These are phyloP conservation scores for Habroteleia sp. DNA, from an alignment of 2,888 invertebrate species.

Conservation along the genomic window DNA sequence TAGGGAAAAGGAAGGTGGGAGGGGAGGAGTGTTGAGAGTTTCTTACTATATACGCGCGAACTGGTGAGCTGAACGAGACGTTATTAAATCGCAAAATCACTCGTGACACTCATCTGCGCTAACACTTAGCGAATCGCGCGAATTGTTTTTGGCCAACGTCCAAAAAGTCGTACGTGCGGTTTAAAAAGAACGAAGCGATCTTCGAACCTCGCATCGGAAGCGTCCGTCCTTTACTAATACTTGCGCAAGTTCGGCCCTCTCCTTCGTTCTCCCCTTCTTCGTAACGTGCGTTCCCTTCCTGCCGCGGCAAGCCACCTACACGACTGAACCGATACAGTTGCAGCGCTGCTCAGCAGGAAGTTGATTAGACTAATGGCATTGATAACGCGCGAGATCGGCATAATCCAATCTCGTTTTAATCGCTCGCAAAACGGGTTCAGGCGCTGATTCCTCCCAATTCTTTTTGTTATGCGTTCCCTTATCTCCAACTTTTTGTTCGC, in stretches of 20 bases:
- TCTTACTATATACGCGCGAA: too few species aligned
- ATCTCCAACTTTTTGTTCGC: conserved; percentile 10
- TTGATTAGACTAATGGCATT: conserved; percentile 40
- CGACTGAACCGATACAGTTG: conserved; percentile 29
- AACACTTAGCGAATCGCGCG: conserved; percentile 11
- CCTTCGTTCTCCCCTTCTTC: conserved; percentile 31
- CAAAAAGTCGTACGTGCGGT: conserved; percentile 16
- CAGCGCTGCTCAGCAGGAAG: conserved; percentile 57
- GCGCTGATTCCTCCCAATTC: neutral
- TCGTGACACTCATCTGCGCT: conserved; percentile 14
- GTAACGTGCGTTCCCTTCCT: conserved; percentile 30
- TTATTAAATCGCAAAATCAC: conserved; percentile 13
- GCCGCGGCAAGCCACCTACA: conserved; percentile 39
- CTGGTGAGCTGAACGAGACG: neutral
- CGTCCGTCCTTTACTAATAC: conserved; percentile 61
- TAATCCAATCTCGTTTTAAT: conserved; percentile 39
- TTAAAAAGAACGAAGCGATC: conserved; percentile 31
- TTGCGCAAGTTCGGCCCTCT: conserved; percentile 55
- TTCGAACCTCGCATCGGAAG: conserved; percentile 37
- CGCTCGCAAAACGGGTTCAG: conserved; percentile 8
- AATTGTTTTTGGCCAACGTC: neutral
- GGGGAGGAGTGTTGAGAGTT: neutral
- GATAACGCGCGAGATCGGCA: conserved; percentile 32
- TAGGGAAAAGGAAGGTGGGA: too few species aligned
- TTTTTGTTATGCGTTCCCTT: conserved; percentile 3